phyloP scores from a whole-genome alignment of 30 jellyfish, hydroid and myxozoan species.

The Hydractinia echinata region DNA sequence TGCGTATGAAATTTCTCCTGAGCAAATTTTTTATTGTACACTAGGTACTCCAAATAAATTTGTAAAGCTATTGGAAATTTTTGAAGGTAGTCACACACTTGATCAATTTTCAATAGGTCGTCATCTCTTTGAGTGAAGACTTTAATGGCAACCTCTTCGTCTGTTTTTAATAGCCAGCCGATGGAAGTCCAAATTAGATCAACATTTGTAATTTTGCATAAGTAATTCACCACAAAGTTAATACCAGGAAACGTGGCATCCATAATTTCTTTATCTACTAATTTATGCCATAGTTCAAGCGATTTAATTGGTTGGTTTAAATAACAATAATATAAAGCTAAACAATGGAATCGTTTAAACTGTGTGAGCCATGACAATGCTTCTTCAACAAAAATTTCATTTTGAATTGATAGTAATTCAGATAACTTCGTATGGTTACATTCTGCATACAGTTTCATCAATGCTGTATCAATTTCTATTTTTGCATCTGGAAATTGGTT shows the following conservation, averaged over 20 bases:
- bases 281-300: conserved; percentile 72
- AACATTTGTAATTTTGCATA: conserved; percentile 28
- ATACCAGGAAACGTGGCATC: conserved; percentile 34
- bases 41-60: conserved; percentile 66
- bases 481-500: not conserved
- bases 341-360: conserved; percentile 66
- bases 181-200: conserved; percentile 70
- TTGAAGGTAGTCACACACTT: conserved; percentile 51
- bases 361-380: conserved; percentile 48
- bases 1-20: conserved; percentile 79
- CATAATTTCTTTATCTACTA: not conserved
- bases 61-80: conserved; percentile 73
- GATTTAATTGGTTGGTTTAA: conserved; percentile 55
- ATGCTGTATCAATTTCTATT: conserved; percentile 79
- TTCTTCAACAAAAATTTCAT: conserved; percentile 51
- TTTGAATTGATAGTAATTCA: conserved; percentile 52
- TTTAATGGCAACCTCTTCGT: conserved; percentile 47
- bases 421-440: conserved; percentile 55
- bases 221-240: conserved; percentile 25
- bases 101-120: conserved; percentile 31
- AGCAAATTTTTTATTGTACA: conserved; percentile 46
- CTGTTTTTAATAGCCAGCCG: conserved; percentile 54
- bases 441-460: conserved; percentile 76
- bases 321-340: conserved; percentile 58
- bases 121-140: conserved; percentile 51